phyloP scores from a whole-genome alignment of 2,113 vertebrate genomes.

The Alectura lathami region DNA sequence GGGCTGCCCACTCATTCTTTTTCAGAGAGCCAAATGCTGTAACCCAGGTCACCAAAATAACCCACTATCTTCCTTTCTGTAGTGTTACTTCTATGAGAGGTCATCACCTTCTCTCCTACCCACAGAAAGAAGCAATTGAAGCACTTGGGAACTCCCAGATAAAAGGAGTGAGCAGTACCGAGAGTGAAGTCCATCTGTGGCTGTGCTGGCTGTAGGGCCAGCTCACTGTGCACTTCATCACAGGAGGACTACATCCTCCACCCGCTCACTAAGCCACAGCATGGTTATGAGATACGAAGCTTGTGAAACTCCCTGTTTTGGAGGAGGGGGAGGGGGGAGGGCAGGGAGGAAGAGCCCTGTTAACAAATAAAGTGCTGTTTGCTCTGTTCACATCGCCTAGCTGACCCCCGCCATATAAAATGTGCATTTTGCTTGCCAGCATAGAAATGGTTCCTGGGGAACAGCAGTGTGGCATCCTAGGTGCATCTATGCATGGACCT shows the following conservation, averaged over 20 bases:
- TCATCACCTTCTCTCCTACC: background rate
- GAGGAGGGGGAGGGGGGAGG: background rate
- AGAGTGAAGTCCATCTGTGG: background rate
- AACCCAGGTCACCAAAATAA: background rate
- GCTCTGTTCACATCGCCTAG: background rate
- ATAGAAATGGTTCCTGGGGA: background rate
- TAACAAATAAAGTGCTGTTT: background rate
- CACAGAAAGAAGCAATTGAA: background rate
- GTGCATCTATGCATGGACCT: background rate
- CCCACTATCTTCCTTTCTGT: background rate
- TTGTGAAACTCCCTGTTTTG: background rate
- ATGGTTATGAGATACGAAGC: background rate
- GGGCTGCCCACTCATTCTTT: background rate
- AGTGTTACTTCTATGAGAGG: background rate
- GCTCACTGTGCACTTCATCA: background rate
- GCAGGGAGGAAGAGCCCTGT: background rate
- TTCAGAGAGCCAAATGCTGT: background rate
- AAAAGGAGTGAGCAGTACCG: background rate
- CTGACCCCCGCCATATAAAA: background rate
- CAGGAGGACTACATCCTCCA: background rate
- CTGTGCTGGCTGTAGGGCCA: background rate
- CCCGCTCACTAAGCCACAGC: background rate
- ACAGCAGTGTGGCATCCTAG: background rate
- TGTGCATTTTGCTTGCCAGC: background rate
- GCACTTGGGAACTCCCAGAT: background rate